Percentiles rank a stretch among this genome's conserved stretches.
phyloP scores from a whole-genome alignment of 1,140 invertebrate genomes.

The Bombus confusus region DNA sequence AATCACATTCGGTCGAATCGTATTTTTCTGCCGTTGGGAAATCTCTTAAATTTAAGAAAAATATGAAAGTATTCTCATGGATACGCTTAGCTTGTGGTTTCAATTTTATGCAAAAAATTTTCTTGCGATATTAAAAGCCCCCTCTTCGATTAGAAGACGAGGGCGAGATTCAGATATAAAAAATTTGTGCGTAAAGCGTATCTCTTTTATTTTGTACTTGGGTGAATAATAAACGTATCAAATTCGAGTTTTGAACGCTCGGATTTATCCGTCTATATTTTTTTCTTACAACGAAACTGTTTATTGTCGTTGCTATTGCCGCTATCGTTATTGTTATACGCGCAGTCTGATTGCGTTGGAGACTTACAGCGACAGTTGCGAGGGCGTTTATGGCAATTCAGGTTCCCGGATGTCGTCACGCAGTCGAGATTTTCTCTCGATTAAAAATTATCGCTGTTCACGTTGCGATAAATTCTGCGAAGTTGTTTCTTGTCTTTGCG shows the following conservation, averaged over 20 bases:
- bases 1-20: too few species aligned
- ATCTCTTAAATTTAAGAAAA: too few species aligned
- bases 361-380: constrained; percentile 12
- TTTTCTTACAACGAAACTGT: neutral
- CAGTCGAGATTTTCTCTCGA: constrained; percentile 30
- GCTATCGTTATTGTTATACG: neutral
- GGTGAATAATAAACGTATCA: neutral
- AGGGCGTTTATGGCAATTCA: constrained; percentile 43
- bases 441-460: constrained; percentile 22
- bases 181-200: too few species aligned
- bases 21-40: too few species aligned
- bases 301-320: neutral
- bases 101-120: too few species aligned
- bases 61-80: too few species aligned
- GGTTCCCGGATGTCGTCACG: neutral
- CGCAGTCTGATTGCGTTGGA: constrained; percentile 1
- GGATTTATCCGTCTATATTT: neutral
- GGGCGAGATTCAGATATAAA: too few species aligned
- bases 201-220: too few species aligned
- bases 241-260: neutral
- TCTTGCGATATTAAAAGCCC: too few species aligned
- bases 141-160: too few species aligned
- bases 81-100: too few species aligned
- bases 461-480: constrained; percentile 2
- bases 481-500: neutral